Base-by-base conservation (phyloP, 2,888 invertebrate species). In the Drosophila nigricruria region DNA sequence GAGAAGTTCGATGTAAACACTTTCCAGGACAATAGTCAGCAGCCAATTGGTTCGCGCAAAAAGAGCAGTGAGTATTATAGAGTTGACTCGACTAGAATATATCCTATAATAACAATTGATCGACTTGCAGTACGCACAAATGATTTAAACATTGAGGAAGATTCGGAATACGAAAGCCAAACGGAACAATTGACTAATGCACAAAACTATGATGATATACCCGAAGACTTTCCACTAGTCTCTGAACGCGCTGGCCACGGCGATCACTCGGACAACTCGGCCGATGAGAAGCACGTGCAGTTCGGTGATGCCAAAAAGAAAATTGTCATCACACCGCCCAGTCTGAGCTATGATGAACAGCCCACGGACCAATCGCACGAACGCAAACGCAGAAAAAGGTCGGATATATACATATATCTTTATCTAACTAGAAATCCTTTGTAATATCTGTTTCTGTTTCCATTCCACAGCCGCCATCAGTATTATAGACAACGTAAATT, bases 401-500 rank as follows among this genome's bases (percentile, higher is more conserved):
- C 0, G n/a, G 12, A 9, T 2, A 4, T 4, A 10, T n/a, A 40
- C 9, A 23, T 1, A 45, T 45, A 2, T 43, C 0, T 12, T 5
- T 14, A n/a, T 23, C 6, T 23, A 25, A 6, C 9, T 30, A 3
- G 30, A 2, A 30, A 10, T 3, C 30, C 10, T n/a, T 9, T 12
- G 16, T 61, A 25, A 47, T 30, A 16, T 3, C 12, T 14, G 1
- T 12, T 12, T 16, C 16, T 2, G 1, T 34, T 12, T 3, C 53
- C 0, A n/a, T 0, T 1, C 14, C 0, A 5, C 87, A 95, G 94
- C 93, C 95, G 96, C 77, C 95, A 95, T 75, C 94, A 94, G 90
- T 94, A 95, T 91, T 94, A 94, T 81, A 95, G 95, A 89, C 92
- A 95, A 77, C 95, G 96, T 81, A 97, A 97, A 93, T 96, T 95